Evolutionary conservation across 1,140 invertebrate species (phyloP), one percentile per base, ranked within the genome.

Genomic region (Adelges cooleyi): DNA sequence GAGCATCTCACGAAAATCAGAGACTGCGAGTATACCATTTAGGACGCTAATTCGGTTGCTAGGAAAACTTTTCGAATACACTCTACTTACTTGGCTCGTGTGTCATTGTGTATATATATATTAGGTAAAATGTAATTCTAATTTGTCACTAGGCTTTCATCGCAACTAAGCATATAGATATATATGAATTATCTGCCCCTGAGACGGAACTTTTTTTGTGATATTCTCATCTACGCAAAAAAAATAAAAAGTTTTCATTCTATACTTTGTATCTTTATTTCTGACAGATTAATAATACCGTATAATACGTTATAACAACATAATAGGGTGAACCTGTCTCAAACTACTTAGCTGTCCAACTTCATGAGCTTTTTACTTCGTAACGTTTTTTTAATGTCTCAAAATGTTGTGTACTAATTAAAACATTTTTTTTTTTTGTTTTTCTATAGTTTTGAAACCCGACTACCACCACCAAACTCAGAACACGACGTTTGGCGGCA

Each of bases 391-490:
- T n/a, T n/a, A n/a, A n/a, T n/a, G n/a, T n/a, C n/a, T n/a, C n/a
- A n/a, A n/a, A n/a, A n/a, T n/a, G n/a, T n/a, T n/a, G n/a, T n/a
- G n/a, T n/a, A n/a, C n/a, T n/a, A n/a, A n/a, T n/a, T n/a, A n/a
- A n/a, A n/a, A n/a, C n/a, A n/a, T n/a, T n/a, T n/a, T n/a, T n/a
- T n/a, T n/a, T n/a, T n/a, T n/a, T n/a, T n/a, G n/a, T n/a, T n/a
- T n/a, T n/a, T n/a, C n/a, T n/a, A n/a, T 33, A 62, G 56, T 29
- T 13, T 29, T 62, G 10, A 67, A 59, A 59, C 33, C 53, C 44
- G 66, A 67, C 11, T 59, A 67, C 42, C 33, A 62, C 36, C 51
- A 53, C 20, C 53, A 67, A 67, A 6, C 66, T 54, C 20, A 44
- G 38, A 9, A 29, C 33, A 22, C 33, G 52, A 20, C 66, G 54